phyloP scores from a whole-genome alignment of 2,113 vertebrate species.

The Petrocephalus microphthalmus region DNA sequence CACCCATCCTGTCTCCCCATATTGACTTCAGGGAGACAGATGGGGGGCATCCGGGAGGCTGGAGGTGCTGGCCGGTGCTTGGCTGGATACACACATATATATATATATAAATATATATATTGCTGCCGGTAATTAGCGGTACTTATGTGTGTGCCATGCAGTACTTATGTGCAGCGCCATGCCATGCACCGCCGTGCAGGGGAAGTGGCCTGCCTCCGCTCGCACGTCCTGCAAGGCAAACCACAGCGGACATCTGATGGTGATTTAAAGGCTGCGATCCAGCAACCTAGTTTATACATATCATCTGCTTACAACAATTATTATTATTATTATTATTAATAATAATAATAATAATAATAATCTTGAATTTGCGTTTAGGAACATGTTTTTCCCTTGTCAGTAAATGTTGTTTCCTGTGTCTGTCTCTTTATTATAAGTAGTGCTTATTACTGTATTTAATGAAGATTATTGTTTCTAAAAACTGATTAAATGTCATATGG shows the following conservation, averaged over 20 bases:
- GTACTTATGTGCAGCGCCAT: no score
- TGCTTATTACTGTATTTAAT: not conserved
- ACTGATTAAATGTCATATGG: not conserved
- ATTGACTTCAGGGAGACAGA: no score
- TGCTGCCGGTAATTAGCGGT: no score
- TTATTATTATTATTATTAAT: no score
- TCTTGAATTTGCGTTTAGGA: not conserved
- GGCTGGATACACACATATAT: no score
- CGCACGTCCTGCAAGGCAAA: not conserved
- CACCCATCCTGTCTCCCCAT: no score
- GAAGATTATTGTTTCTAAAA: not conserved
- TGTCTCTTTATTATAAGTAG: not conserved
- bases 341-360: no score
- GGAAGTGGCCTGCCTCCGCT: not conserved
- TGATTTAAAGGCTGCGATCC: not conserved
- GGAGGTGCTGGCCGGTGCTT: no score
- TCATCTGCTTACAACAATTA: not conserved
- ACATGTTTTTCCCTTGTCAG: not conserved
- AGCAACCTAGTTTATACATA: not conserved
- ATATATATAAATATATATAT: no score
- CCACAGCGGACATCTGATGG: not conserved
- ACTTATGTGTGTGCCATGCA: not conserved
- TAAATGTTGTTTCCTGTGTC: not conserved
- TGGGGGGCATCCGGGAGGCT: no score
- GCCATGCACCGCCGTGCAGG: not conserved